Evolutionary conservation across 2,113 vertebrate genomes (phyloP).

Genomic region (Corythoichthys intestinalis): DNA sequence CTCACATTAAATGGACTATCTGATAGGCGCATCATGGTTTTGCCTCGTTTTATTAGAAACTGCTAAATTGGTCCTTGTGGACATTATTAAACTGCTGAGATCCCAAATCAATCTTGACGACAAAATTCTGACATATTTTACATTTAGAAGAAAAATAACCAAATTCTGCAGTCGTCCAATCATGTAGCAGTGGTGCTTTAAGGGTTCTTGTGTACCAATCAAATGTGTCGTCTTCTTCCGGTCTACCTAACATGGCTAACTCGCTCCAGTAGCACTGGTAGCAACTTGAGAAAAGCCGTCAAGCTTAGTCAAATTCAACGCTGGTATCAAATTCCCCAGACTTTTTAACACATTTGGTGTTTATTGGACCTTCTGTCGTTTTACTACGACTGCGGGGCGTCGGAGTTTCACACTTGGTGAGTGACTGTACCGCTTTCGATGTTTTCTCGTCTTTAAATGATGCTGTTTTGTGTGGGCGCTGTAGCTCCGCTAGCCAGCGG

Average conservation of each 20-base stretch:
- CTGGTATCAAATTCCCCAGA: slow-evolving; percentile 4
- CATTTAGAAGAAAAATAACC: background rate
- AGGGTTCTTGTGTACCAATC: slow-evolving; percentile 31
- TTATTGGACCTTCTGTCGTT: background rate
- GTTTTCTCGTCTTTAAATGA: slow-evolving; percentile 48
- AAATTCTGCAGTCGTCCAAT: slow-evolving; percentile 36
- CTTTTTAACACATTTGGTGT: background rate
- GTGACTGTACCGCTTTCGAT: slow-evolving; percentile 20
- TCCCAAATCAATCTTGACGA: background rate
- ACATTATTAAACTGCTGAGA: background rate
- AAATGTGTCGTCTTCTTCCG: slow-evolving; percentile 45
- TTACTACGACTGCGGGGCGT: background rate
- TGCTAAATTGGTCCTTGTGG: background rate
- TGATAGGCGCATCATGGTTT: background rate
- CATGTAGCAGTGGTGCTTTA: slow-evolving; percentile 31
- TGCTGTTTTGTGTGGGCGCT: slow-evolving; percentile 48
- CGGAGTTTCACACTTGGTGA: slow-evolving; percentile 40
- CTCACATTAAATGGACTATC: background rate
- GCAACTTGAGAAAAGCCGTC: slow-evolving; percentile 50
- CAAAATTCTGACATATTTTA: background rate
- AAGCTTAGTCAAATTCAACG: slow-evolving; percentile 44
- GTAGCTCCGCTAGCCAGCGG: slow-evolving; percentile 49
- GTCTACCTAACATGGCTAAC: slow-evolving; percentile 55
- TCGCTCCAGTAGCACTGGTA: slow-evolving; percentile 52
- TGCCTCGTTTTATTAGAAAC: background rate